Percentiles rank a stretch among this genome's conserved stretches.
Conservation (phyloP, 2,888 invertebrate genomes). For the Drosophila prostipennis region DNA sequence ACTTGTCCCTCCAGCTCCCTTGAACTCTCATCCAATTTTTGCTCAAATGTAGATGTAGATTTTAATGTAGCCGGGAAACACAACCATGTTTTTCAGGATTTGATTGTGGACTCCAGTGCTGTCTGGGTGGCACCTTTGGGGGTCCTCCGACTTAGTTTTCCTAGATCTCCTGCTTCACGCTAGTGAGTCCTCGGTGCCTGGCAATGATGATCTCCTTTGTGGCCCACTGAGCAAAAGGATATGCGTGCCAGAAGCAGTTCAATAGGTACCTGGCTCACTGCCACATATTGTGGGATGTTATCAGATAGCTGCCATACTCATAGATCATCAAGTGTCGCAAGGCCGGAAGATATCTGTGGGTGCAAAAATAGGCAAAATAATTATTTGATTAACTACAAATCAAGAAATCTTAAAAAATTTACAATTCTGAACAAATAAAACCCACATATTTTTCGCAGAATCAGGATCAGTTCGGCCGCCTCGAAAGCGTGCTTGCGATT, state of each 20-base stretch:
- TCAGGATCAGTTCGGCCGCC: too few relatives aligned
- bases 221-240: slow-evolving; percentile 89
- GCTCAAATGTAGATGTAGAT: too few relatives aligned
- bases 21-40: too few relatives aligned
- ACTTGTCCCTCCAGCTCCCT: too few relatives aligned
- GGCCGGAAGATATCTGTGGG: slow-evolving; percentile 87
- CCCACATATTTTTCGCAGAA: slow-evolving; percentile 87
- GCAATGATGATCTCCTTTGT: slow-evolving; percentile 92
- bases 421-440: not conserved
- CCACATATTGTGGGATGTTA: slow-evolving; percentile 93
- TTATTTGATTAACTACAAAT: not conserved
- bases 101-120: too few relatives aligned
- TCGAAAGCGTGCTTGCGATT: too few relatives aligned
- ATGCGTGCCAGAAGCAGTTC: slow-evolving; percentile 90
- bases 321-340: slow-evolving; percentile 92
- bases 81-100: too few relatives aligned
- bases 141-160: too few relatives aligned
- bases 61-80: too few relatives aligned
- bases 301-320: slow-evolving; percentile 92
- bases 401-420: too few relatives aligned
- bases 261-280: slow-evolving; percentile 88
- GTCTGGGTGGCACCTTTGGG: too few relatives aligned
- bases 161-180: too few relatives aligned
- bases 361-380: not conserved
- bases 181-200: slow-evolving; percentile 70